Evolutionary conservation across 2,888 invertebrate genomes (phyloP).

Genomic region (Harpalus rubripes): DNA sequence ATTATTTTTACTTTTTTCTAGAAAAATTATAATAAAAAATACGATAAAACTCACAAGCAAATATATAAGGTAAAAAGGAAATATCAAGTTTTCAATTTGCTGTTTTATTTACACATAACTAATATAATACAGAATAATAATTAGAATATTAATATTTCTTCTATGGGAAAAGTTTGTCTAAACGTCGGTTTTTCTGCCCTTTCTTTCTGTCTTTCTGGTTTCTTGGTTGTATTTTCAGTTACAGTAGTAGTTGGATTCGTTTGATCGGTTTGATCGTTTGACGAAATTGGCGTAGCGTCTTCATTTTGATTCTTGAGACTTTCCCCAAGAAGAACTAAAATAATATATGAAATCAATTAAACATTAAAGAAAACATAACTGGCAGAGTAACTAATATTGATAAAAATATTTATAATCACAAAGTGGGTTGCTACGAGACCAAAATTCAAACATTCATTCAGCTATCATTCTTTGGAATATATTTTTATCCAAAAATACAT

Average conservation of each 20-base stretch:
- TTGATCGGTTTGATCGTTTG: not conserved
- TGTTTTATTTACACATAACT: not conserved
- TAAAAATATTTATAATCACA: not conserved
- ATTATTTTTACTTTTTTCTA: too few relatives aligned
- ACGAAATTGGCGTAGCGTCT: not conserved
- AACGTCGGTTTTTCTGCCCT: not conserved
- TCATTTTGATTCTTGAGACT: not conserved
- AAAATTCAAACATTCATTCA: too few relatives aligned
- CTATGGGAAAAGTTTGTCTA: not conserved
- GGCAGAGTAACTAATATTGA: not conserved
- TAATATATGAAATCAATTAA: not conserved
- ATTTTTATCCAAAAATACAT: too few relatives aligned
- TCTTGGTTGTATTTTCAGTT: not conserved
- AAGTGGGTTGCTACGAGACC: too few relatives aligned
- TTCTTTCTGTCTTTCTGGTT: not conserved
- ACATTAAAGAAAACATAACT: too few relatives aligned
- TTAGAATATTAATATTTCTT: conserved; percentile 17
- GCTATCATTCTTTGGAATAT: too few relatives aligned
- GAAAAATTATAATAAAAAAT: too few relatives aligned
- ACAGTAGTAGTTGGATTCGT: not conserved
- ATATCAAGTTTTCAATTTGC: too few relatives aligned
- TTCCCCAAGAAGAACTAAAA: not conserved
- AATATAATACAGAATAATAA: conserved; percentile 8
- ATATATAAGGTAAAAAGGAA: too few relatives aligned
- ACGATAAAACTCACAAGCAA: too few relatives aligned